A percentile compares a stretch with the other conserved stretches of the same genome.
Conservation (phyloP, 2,888 invertebrate genomes). For the Arctia plantaginis region DNA sequence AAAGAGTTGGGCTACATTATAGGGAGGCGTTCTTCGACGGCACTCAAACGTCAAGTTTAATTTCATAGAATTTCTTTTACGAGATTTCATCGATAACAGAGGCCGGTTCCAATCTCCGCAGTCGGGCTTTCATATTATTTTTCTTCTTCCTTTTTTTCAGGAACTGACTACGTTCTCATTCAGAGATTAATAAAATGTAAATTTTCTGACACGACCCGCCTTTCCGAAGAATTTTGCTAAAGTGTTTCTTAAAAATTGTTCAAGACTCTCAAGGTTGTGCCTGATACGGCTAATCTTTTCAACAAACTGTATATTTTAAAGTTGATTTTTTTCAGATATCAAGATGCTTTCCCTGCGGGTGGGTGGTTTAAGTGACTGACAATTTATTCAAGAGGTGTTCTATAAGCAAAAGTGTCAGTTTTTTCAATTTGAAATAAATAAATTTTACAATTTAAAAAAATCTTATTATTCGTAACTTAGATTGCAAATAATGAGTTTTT, state of each 20-base stretch:
- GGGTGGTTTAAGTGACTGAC: conserved; percentile 23
- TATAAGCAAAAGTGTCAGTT: neutral
- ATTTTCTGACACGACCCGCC: conserved; percentile 58
- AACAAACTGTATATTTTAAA: conserved; percentile 53
- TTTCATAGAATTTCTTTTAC: conserved; percentile 44
- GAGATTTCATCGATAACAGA: conserved; percentile 51
- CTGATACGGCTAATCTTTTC: conserved; percentile 50
- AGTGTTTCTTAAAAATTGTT: conserved; percentile 50
- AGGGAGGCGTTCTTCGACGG: conserved; percentile 1
- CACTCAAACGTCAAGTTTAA: conserved; percentile 41
- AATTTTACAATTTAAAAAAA: neutral
- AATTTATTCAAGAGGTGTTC: conserved; percentile 20
- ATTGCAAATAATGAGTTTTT: neutral
- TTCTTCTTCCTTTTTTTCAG: conserved; percentile 30
- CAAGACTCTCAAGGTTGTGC: conserved; percentile 33
- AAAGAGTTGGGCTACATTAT: conserved; percentile 4
- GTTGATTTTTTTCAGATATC: conserved; percentile 34
- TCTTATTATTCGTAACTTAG: neutral
- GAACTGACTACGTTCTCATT: conserved; percentile 55
- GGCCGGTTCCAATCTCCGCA: conserved; percentile 50
- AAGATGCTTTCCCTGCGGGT: conserved; percentile 5
- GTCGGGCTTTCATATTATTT: conserved; percentile 56
- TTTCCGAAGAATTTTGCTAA: conserved; percentile 58
- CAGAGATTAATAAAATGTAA: conserved; percentile 71
- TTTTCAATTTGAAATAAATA: neutral